Conservation (phyloP, 2,113 vertebrate genomes). For the Malurus alboscapulatus region DNA sequence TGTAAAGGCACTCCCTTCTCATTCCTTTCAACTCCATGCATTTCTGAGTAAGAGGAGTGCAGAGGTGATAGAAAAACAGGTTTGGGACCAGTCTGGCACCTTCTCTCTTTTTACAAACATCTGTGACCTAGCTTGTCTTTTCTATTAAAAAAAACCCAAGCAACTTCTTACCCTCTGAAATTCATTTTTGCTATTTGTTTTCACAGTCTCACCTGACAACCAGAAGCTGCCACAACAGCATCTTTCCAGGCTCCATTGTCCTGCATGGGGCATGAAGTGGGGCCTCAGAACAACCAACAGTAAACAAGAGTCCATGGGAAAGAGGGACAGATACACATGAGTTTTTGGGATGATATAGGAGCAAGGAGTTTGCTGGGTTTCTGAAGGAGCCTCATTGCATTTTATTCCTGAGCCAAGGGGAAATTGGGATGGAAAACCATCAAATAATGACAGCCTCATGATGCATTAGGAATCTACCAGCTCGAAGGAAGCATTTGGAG, state of each 20-base stretch:
- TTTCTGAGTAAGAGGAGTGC: neutral
- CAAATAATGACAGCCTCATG: neutral
- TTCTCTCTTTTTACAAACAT: neutral
- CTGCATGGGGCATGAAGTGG: neutral
- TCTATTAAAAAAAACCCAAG: neutral
- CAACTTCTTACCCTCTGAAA: neutral
- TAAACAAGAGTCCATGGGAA: conserved; percentile 20
- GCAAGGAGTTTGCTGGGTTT: neutral
- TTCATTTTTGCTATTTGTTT: conserved; percentile 29
- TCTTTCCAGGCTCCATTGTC: neutral
- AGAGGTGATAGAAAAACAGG: neutral
- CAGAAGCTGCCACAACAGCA: conserved; percentile 9
- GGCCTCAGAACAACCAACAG: neutral
- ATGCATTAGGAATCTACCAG: neutral
- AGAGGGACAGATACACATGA: neutral
- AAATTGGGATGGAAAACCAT: neutral
- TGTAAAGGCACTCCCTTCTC: no score
- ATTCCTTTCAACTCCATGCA: neutral
- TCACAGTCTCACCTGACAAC: conserved; percentile 15
- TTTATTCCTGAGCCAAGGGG: neutral
- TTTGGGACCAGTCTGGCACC: neutral
- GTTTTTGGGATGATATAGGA: neutral
- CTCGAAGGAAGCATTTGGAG: neutral
- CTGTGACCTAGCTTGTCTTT: neutral
- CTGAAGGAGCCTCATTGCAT: neutral